Conservation (phyloP, 35 echinoderm and acorn worm genomes). For the Ophioderma brevispina region DNA sequence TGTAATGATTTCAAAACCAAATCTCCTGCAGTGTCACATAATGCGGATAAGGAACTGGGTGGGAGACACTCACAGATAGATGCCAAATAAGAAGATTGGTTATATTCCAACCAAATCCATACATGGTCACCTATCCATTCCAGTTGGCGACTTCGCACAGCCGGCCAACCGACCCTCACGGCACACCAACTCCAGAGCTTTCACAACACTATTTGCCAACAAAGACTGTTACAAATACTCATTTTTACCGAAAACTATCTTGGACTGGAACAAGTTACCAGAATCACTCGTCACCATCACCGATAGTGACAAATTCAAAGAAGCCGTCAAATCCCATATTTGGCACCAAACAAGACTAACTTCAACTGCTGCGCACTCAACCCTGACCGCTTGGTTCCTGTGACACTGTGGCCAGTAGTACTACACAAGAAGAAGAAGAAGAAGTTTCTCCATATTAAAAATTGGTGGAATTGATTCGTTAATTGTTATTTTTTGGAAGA, state of each 20-base stretch:
- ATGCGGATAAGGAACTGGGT: neutral
- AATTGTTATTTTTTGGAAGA: too few relatives aligned
- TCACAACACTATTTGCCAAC: neutral
- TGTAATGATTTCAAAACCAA: neutral
- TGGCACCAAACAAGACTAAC: too few relatives aligned
- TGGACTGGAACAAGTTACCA: slow-evolving; percentile 30
- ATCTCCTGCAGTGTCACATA: neutral
- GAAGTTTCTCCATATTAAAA: too few relatives aligned
- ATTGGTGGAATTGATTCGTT: too few relatives aligned
- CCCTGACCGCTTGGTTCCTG: too few relatives aligned
- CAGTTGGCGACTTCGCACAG: neutral
- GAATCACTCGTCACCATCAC: neutral
- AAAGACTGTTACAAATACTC: slow-evolving; percentile 25
- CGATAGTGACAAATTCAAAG: too few relatives aligned
- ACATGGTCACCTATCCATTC: neutral
- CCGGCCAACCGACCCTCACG: neutral
- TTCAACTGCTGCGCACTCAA: too few relatives aligned
- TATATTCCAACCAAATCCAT: neutral
- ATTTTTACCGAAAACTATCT: slow-evolving; percentile 5
- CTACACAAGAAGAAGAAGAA: too few relatives aligned
- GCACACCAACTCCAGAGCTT: neutral
- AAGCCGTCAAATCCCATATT: too few relatives aligned
- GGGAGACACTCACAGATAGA: neutral
- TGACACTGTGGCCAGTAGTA: too few relatives aligned
- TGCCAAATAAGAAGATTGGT: neutral